phyloP scores from a whole-genome alignment of 2,113 vertebrate genomes.

The Saccopteryx bilineata region DNA sequence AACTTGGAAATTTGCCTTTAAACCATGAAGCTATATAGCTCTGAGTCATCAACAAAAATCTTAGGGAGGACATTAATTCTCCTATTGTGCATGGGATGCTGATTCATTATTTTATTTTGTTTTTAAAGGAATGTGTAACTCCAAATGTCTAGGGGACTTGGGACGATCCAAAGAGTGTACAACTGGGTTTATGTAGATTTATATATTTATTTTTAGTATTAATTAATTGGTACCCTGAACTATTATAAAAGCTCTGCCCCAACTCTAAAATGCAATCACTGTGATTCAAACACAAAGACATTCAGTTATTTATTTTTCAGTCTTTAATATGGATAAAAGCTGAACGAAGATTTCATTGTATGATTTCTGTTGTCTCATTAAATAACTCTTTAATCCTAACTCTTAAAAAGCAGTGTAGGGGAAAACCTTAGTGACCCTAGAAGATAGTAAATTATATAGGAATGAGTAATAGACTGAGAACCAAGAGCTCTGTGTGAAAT shows the following conservation, averaged over 20 bases:
- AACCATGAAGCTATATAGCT: background rate
- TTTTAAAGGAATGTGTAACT: background rate
- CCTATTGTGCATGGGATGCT: background rate
- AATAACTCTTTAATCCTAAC: background rate
- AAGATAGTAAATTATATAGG: background rate
- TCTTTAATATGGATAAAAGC: background rate
- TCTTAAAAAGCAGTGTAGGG: background rate
- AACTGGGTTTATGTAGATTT: background rate
- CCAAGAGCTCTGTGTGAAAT: background rate
- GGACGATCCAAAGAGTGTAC: background rate
- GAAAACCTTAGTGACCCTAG: background rate
- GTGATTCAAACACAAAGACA: background rate
- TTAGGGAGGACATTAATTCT: background rate
- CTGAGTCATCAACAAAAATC: background rate
- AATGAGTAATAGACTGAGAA: background rate
- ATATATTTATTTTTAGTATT: background rate
- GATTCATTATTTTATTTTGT: background rate
- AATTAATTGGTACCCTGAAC: background rate
- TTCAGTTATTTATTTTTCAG: background rate
- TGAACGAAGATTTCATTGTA: background rate
- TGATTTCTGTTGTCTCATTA: background rate
- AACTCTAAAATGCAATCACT: background rate
- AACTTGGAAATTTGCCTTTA: conserved; percentile 11
- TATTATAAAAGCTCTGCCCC: background rate
- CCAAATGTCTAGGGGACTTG: background rate